Evolutionary conservation across 2,888 invertebrate species (phyloP).

Genomic region (Parnassius orleans): DNA sequence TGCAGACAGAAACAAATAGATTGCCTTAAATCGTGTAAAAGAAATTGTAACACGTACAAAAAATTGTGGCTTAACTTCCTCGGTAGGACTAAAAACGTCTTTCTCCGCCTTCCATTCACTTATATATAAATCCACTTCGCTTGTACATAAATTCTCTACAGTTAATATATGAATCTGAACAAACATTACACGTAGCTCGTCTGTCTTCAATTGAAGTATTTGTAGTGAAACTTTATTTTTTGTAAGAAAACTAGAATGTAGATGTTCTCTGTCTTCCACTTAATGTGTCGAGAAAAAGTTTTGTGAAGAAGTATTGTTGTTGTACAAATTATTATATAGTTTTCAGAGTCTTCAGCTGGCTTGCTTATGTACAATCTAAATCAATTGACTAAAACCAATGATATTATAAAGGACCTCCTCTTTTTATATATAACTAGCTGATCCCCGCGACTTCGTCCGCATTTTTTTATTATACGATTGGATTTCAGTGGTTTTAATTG

Average conservation of each 20-base stretch:
- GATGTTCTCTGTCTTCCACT: conserved; percentile 2
- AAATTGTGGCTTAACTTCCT: conserved; percentile 17
- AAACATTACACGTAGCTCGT: conserved; percentile 10
- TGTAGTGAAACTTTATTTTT: conserved; percentile 22
- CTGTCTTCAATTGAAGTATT: conserved; percentile 19
- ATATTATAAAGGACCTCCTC: too few species aligned
- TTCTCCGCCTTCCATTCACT: conserved; percentile 4
- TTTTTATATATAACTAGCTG: too few species aligned
- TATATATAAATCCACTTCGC: conserved; percentile 13
- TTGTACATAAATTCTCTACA: conserved; percentile 5
- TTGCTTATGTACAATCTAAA: too few species aligned
- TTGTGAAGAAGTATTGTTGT: not conserved
- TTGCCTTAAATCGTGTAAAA: conserved; percentile 14
- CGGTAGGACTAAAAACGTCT: conserved; percentile 8
- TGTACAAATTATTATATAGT: too few species aligned
- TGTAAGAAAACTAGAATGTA: not conserved
- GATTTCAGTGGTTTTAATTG: too few species aligned
- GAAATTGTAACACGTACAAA: conserved; percentile 17
- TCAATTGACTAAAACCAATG: too few species aligned
- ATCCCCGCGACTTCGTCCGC: too few species aligned
- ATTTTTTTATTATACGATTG: too few species aligned
- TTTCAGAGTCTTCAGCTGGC: too few species aligned
- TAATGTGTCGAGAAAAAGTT: not conserved
- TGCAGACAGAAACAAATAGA: conserved; percentile 21
- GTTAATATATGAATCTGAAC: conserved; percentile 4